phyloP scores from a whole-genome alignment of 1,140 invertebrate genomes.

The Trichoplusia ni region DNA sequence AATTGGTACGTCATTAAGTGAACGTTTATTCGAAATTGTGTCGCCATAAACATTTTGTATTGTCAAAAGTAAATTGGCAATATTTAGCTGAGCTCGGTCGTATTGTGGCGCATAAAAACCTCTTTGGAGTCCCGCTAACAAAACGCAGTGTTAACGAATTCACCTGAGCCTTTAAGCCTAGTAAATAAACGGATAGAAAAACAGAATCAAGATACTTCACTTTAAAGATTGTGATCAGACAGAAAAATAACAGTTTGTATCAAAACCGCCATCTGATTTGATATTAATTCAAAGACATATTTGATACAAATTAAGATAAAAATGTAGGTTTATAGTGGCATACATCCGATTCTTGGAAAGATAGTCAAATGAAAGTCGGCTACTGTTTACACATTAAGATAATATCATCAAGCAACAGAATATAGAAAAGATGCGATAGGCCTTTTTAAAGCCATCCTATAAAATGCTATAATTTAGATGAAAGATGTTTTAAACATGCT shows the following conservation, averaged over 20 bases:
- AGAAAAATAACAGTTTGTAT: slow-evolving; percentile 19
- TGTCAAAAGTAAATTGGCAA: slow-evolving; percentile 2
- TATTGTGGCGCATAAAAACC: not conserved
- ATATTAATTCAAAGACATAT: slow-evolving; percentile 20
- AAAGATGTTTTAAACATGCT: too few relatives aligned
- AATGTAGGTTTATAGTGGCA: slow-evolving; percentile 22
- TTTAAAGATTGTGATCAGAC: slow-evolving; percentile 14
- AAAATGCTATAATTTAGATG: too few relatives aligned
- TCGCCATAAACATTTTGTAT: slow-evolving; percentile 2
- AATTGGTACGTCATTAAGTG: slow-evolving; percentile 21
- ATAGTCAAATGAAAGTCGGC: slow-evolving; percentile 27
- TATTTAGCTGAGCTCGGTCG: not conserved
- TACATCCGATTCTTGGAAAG: slow-evolving; percentile 24
- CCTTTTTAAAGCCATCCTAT: not conserved
- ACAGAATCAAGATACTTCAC: not conserved
- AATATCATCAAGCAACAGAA: slow-evolving; percentile 12
- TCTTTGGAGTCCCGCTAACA: not conserved
- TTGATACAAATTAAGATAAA: slow-evolving; percentile 26
- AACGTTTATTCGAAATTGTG: slow-evolving; percentile 8
- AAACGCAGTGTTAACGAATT: too few relatives aligned
- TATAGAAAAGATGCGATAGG: not conserved
- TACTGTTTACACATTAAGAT: slow-evolving; percentile 32
- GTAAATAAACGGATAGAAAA: not conserved
- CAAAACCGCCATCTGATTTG: not conserved
- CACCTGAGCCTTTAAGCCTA: not conserved